Evolutionary conservation across 2,888 invertebrate species (phyloP).

Genomic region (Idaea straminata): DNA sequence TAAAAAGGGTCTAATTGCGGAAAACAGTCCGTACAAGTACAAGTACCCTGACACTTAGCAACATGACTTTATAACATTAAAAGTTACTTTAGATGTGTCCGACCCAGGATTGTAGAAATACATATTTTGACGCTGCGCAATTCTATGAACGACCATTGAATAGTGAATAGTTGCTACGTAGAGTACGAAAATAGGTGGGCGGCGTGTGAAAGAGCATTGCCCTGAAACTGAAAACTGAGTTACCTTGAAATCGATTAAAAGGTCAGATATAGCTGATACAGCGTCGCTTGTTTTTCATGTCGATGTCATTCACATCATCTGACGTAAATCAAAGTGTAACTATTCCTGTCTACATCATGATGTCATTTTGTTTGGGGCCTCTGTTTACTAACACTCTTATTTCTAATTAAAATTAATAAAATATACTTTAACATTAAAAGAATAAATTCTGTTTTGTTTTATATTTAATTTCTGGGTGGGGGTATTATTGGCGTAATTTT

Average conservation of each 20-base stretch:
- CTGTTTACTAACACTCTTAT: neutral
- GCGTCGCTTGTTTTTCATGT: neutral
- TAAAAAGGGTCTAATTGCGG: no score
- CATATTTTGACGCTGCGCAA: neutral
- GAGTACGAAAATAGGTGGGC: slow-evolving; percentile 66
- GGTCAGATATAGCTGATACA: neutral
- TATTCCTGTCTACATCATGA: neutral
- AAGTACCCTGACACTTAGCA: no score
- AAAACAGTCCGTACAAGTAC: no score
- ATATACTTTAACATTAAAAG: no score
- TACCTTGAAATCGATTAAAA: slow-evolving; percentile 11
- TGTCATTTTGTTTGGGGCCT: neutral
- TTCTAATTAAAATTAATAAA: neutral
- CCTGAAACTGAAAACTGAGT: slow-evolving; percentile 49
- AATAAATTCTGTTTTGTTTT: no score
- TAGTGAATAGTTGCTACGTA: neutral
- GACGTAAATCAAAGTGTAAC: neutral
- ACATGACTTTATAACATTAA: neutral
- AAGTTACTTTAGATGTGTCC: neutral
- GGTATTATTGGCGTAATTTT: no score
- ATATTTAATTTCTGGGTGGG: no score
- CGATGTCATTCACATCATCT: neutral
- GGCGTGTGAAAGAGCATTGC: slow-evolving; percentile 55
- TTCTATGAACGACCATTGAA: neutral
- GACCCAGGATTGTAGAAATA: neutral